Base-by-base conservation (phyloP, 2,888 invertebrate species). In the Euclidia mi region DNA sequence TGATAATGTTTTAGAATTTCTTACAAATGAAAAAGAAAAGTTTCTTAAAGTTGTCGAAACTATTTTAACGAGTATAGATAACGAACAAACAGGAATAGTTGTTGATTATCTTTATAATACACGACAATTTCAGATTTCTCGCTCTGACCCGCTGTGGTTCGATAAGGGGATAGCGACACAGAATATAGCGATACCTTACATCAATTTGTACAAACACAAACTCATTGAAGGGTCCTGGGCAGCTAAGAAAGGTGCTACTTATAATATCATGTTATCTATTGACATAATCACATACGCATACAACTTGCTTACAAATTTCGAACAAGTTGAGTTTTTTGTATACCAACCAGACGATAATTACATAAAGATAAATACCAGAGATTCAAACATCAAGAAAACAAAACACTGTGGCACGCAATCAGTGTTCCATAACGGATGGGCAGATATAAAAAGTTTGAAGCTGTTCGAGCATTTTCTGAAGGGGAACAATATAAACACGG, bases 371-470 rank as follows among this genome's bases (percentile, higher is more conserved):
- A 7, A 32, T 34, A 15, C 41, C 3, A 10, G 0, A 4, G 49
- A 59, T 2, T 0, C 17, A 2, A 32, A 7, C 14, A 17, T 60
- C 10, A 12, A 2, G 14, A 81, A 72, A 48, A 84, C 84, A 2
- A 38, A 18, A 0, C 82, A 79, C 38, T 32, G 60, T 3, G 69
- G 79, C 65, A 6, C 10, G 9, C 6, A 47, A 4, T 20, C 76
- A 44, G 76, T 81, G 2, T 87, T 87, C 45, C 80, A 81, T 67
- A 82, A 82, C 37, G 87, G 85, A 0, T 86, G 86, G 86, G 53
- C 53, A 2, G 1, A 56, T 4, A 15, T 70, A 18, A 52, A 56
- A 12, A 1, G n/a, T 12, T 48, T 55, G 29, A 45, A 44, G 12
- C 42, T 74, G 3, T 72, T 74, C 2, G 59, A 72, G 9, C 42